Percentiles rank a stretch among this genome's conserved stretches.
Evolutionary conservation across 2,113 vertebrate genomes (phyloP).

Genomic region (Brienomyrus brachyistius): DNA sequence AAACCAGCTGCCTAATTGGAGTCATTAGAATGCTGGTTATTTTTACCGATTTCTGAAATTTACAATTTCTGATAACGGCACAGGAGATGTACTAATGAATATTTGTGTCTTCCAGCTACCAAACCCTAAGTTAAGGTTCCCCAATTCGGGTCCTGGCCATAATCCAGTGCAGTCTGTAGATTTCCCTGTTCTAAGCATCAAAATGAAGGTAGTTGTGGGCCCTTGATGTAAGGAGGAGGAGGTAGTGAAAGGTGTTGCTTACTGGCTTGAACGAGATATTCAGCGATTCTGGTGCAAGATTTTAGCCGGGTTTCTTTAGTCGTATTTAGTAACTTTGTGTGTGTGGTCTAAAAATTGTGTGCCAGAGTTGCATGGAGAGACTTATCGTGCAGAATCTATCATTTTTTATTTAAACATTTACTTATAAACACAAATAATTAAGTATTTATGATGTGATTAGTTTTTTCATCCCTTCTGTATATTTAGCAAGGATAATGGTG

Average conservation of each 20-base stretch:
- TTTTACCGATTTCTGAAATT: no score
- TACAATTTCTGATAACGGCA: background rate
- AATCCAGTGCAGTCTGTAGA: background rate
- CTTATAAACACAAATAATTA: background rate
- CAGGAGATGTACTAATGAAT: background rate
- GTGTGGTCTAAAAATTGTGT: background rate
- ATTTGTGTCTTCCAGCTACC: background rate
- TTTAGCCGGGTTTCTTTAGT: background rate
- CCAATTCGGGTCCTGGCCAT: background rate
- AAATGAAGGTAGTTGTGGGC: background rate
- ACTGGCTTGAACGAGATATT: background rate
- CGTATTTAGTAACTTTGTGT: background rate
- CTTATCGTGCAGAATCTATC: background rate
- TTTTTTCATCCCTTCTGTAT: background rate
- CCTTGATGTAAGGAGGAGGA: background rate
- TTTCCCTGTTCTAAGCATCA: background rate
- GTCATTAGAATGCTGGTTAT: background rate
- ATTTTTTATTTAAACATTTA: background rate
- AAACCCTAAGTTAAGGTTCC: background rate
- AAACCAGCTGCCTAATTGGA: background rate
- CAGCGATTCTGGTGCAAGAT: background rate
- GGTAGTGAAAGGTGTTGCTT: background rate
- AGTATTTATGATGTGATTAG: background rate
- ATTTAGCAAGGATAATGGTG: background rate
- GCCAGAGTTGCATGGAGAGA: background rate